phyloP scores from a whole-genome alignment of 2,797 vertebrate species.

The Megaceryle alcyon region DNA sequence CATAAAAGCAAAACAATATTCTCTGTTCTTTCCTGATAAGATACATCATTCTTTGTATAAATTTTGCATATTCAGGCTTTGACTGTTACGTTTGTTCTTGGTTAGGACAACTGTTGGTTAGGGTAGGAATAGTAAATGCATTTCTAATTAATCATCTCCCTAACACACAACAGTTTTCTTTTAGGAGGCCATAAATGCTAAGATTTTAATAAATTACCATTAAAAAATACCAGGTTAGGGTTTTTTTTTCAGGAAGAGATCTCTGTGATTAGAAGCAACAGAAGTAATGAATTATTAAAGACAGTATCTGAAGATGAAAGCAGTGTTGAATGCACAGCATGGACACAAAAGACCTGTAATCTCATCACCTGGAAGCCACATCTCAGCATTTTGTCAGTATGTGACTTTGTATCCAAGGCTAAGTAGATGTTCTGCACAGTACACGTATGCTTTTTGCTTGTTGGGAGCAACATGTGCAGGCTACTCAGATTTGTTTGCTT shows the following conservation, averaged over 20 bases:
- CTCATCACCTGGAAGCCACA: neutral
- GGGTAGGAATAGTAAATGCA: neutral
- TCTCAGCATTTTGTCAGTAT: neutral
- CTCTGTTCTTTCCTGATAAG: neutral
- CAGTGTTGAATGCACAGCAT: neutral
- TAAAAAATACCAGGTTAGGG: neutral
- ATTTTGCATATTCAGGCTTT: neutral
- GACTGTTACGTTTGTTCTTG: neutral
- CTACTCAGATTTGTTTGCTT: neutral
- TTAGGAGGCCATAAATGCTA: neutral
- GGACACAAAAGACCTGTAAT: neutral
- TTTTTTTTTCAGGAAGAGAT: neutral
- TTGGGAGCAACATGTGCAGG: neutral
- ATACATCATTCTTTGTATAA: neutral
- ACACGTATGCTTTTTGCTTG: accelerated
- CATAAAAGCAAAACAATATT: neutral
- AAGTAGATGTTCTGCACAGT: neutral
- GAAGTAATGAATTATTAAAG: neutral
- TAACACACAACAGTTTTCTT: neutral
- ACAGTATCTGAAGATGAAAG: neutral
- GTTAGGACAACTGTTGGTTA: neutral
- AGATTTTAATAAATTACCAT: neutral
- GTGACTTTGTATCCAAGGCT: neutral
- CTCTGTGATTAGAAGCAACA: neutral
- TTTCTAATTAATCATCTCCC: neutral